Base-by-base conservation (phyloP, 2,113 vertebrate genomes). In the Anhinga anhinga region DNA sequence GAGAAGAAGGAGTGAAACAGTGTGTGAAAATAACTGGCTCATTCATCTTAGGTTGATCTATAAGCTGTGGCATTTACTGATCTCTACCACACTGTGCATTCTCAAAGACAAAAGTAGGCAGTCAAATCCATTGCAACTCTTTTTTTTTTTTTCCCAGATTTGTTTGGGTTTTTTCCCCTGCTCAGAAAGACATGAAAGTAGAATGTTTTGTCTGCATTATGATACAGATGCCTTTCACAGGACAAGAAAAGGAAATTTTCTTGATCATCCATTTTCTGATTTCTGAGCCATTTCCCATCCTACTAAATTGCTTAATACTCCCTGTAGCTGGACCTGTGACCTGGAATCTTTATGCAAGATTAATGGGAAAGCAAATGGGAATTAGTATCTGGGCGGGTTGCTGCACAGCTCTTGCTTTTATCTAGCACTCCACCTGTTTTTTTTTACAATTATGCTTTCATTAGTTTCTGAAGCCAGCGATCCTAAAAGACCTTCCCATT, bases 271-370 rank as follows among this genome's bases (percentile, higher is more conserved):
- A 29, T 92, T 92, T 91, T 92, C 83, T 95, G 80, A 96, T 82
- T 92, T 93, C 87, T 93, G 73, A 88, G 84, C 63, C 62, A 70
- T 88, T 95, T 96, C 69, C 86, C 76, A 53, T 88, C 65, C 61
- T 55, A 44, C 89, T 84, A 94, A 95, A 97, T 96, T 97, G 97
- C 98, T 98, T 97, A 97, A 97, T 79, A 76, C 86, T 91, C 96
- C 94, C 95, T 86, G 62, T 88, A 94, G 92, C 47, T 86, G 91
- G 91, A 89, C 93, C 97, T 93, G 81, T 96, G 95, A 97, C 94
- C 97, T 86, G n/a, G 82, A 97, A 97, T 97, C 96, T 97, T 97
- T 94, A 96, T 96, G 86, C 73, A 95, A 90, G 95, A 98, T 98
- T 97, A 97, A 96, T 97, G 92, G 90, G 95, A 96, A 98, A 84